Percentiles rank a stretch among this genome's conserved stretches.
These are phyloP conservation scores for Osmerus eperlanus DNA, from an alignment of 2,113 vertebrate genomes.

Conservation along the genomic window DNA sequence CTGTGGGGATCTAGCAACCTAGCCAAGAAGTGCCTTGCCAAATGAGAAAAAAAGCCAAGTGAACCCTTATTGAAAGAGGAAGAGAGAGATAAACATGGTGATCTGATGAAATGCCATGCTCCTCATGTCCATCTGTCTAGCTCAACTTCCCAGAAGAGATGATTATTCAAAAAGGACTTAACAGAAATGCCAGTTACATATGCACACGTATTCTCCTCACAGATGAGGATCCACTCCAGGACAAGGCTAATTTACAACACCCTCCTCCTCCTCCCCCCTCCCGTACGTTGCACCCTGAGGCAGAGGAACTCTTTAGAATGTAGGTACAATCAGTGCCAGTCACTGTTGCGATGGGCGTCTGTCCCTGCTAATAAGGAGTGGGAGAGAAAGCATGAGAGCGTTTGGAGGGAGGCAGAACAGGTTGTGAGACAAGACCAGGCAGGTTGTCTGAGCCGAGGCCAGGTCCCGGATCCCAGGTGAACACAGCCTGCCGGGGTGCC, in stretches of 20 bases:
- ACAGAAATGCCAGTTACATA: not conserved
- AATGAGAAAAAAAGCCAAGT: too few species aligned
- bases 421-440: not conserved
- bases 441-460: not conserved
- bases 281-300: not conserved
- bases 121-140: too few species aligned
- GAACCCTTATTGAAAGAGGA: too few species aligned
- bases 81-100: too few species aligned
- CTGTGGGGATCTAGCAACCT: too few species aligned
- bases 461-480: not conserved
- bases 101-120: too few species aligned
- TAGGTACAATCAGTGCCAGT: not conserved
- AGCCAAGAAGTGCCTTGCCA: too few species aligned
- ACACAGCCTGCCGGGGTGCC: not conserved
- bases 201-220: not conserved
- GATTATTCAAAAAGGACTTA: too few species aligned
- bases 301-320: not conserved
- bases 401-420: not conserved
- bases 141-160: too few species aligned
- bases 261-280: not conserved
- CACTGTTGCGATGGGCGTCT: not conserved
- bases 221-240: not conserved
- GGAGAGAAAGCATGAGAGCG: not conserved
- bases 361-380: not conserved
- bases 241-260: not conserved